Evolutionary conservation across 1,140 invertebrate genomes (phyloP).

Genomic region (Anastatus disparis): DNA sequence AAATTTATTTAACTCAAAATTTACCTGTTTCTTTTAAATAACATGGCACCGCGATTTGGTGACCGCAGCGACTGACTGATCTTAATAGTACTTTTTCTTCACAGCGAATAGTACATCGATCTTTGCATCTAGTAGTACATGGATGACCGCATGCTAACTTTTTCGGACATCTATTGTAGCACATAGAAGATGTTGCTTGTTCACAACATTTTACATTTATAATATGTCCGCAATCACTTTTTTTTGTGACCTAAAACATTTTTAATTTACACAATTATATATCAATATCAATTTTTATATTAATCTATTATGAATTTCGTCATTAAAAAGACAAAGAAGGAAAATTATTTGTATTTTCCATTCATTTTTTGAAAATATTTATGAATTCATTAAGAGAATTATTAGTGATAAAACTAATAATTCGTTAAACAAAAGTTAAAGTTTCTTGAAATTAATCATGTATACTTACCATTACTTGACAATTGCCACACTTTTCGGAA

Average conservation of each 20-base stretch:
- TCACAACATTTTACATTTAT: constrained; percentile 5
- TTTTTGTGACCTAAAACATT: constrained; percentile 5
- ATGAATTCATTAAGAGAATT: too few species aligned
- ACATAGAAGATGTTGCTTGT: constrained; percentile 1
- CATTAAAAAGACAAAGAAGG: too few species aligned
- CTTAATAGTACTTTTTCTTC: background rate
- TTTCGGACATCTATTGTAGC: background rate
- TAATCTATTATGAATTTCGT: too few species aligned
- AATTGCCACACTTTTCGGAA: too few species aligned
- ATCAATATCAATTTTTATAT: too few species aligned
- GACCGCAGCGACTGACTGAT: background rate
- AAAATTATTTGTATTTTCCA: too few species aligned
- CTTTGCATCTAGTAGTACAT: background rate
- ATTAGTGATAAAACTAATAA: too few species aligned
- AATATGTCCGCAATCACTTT: constrained; percentile 5
- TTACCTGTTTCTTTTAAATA: constrained; percentile 10
- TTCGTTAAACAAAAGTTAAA: too few species aligned
- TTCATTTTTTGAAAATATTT: too few species aligned
- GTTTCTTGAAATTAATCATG: too few species aligned
- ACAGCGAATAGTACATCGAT: background rate
- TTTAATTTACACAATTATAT: too few species aligned
- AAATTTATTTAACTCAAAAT: background rate
- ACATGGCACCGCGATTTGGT: background rate
- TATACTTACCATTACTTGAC: too few species aligned
- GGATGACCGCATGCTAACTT: background rate